Evolutionary conservation across 2,797 vertebrate species (phyloP), one percentile per base, ranked within the genome.

Genomic region (Neosalanx taihuensis): DNA sequence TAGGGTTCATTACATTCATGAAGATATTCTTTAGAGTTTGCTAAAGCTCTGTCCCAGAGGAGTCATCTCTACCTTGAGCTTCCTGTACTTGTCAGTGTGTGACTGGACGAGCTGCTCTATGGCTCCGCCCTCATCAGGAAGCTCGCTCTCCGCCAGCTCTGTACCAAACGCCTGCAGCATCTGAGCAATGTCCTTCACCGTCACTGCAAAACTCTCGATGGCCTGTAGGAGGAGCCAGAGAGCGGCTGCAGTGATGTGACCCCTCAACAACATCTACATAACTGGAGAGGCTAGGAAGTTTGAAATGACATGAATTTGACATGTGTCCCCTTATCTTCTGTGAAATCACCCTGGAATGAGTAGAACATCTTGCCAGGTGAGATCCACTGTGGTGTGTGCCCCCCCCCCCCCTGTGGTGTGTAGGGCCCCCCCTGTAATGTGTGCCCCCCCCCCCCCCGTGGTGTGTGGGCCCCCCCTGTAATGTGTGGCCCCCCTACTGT

Each of bases 131-230:
- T 99, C 94, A 0, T 94, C 90, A 0, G 96, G 94, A 64, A 98
- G 87, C 41, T 97, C 94, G 0, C 92, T 89, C 88, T 99, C 97
- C 0, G 97, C 97, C 87, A 99, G 83, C 81, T 99, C 96, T 0
- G 93, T 96, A 58, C 97, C 97, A 65, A 99, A 99, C 30, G 93
- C 90, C 67, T 99, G 97, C 46, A 99, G 80, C 95, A 97, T 93
- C 91, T 99, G 97, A 12, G 97, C 97, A 4, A 96, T 96, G 72
- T 98, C 96, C 88, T 99, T 99, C 77, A 99, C 97, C 0, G 94
- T 97, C 17, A 99, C 91, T 0, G 97, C 97, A 90, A 98, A 99
- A 72, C 95, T 95, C 92, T 99, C 97, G 61, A 99, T 98, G 1
- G 95, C 97, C 97, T 99, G 90, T 1, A 73, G 66, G 66, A 46